Percentiles rank a stretch among this genome's conserved stretches.
phyloP scores from a whole-genome alignment of 2,888 invertebrate genomes.

The Branchipolynoe longqiensis region DNA sequence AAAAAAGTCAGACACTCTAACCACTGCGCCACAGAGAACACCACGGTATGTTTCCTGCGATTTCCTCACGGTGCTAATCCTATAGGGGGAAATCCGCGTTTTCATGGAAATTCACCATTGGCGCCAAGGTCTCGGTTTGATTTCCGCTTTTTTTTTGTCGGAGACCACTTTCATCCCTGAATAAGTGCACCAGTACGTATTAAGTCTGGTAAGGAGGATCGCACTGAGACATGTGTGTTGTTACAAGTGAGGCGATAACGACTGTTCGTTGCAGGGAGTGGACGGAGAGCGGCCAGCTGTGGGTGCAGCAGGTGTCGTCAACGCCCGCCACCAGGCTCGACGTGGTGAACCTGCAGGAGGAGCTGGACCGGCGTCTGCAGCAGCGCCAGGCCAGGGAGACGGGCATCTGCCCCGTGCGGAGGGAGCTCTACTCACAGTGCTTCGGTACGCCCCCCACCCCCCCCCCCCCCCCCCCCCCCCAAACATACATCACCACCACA shows the following conservation, averaged over 20 bases:
- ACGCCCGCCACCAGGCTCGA: conserved; percentile 97
- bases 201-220: not conserved
- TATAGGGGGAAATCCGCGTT: too few species aligned
- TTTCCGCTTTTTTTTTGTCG: too few species aligned
- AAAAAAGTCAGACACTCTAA: too few species aligned
- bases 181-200: too few species aligned
- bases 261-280: conserved; percentile 86
- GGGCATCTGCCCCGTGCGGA: conserved; percentile 95
- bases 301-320: conserved; percentile 90
- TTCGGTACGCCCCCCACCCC: conserved; percentile 86
- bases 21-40: too few species aligned
- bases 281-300: conserved; percentile 85
- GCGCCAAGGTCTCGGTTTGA: too few species aligned
- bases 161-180: too few species aligned
- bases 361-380: conserved; percentile 93
- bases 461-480: too few species aligned
- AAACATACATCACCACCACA: too few species aligned
- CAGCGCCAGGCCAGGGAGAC: conserved; percentile 96
- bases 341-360: conserved; percentile 97
- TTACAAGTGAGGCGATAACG: not conserved
- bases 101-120: too few species aligned
- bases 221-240: not conserved
- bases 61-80: too few species aligned
- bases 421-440: conserved; percentile 96
- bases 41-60: too few species aligned